phyloP scores from a whole-genome alignment of 2,113 vertebrate genomes.

The Bos indicus region DNA sequence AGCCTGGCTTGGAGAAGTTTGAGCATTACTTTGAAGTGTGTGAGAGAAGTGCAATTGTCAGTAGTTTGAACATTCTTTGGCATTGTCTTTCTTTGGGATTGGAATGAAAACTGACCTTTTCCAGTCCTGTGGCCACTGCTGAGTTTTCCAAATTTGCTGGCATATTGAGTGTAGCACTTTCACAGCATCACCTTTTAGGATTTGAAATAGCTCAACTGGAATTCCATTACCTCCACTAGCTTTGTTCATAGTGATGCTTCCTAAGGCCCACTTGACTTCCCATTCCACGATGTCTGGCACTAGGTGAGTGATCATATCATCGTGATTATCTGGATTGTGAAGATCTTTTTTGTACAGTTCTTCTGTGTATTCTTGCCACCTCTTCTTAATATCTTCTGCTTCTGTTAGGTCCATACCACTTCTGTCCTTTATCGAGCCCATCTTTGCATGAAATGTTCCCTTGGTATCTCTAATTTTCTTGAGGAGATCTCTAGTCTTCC shows the following conservation, averaged over 20 bases:
- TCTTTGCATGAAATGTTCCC: background rate
- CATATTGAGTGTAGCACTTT: background rate
- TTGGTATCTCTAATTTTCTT: background rate
- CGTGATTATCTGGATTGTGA: background rate
- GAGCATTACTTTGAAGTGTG: background rate
- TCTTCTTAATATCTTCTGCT: background rate
- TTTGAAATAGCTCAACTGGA: background rate
- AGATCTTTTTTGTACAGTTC: background rate
- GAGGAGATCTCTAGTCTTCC: background rate
- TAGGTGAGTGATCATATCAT: background rate
- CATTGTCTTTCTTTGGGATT: background rate
- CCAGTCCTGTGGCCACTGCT: background rate
- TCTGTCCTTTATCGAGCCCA: background rate
- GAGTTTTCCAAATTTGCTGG: background rate
- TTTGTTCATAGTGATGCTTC: background rate
- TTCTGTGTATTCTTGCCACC: background rate
- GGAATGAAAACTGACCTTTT: background rate
- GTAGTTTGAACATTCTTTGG: background rate
- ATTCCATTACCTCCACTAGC: background rate
- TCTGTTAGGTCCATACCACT: background rate
- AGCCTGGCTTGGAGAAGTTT: background rate
- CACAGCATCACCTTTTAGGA: background rate
- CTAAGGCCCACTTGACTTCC: background rate
- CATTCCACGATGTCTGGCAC: background rate
- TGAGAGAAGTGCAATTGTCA: background rate